Conservation (phyloP, 2,888 invertebrate species). For the Eucera pruinosa region DNA sequence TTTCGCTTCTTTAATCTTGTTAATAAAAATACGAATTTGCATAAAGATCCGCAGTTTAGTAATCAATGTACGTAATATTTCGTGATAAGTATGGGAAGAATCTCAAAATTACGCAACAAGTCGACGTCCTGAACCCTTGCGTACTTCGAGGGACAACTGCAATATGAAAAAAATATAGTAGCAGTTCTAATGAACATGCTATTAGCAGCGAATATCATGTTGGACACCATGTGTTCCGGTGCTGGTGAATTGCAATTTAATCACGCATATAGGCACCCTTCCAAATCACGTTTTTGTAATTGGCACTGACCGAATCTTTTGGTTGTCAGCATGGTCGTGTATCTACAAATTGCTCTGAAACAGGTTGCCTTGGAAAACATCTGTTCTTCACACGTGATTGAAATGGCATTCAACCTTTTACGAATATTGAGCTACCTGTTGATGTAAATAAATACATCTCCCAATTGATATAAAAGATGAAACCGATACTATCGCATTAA, state of each 20-base stretch:
- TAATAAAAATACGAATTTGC: no score
- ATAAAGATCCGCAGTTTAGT: no score
- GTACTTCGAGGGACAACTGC: no score
- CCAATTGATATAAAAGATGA: background rate
- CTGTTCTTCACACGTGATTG: slow-evolving; percentile 15
- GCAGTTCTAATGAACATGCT: background rate
- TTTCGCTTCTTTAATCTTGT: no score
- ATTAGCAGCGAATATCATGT: background rate
- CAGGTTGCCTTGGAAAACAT: slow-evolving; percentile 41
- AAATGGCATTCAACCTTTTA: background rate
- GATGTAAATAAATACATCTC: background rate
- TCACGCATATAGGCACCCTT: slow-evolving; percentile 26
- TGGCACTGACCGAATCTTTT: slow-evolving; percentile 37
- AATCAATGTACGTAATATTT: no score
- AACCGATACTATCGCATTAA: background rate
- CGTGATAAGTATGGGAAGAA: no score
- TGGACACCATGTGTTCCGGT: background rate
- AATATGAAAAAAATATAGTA: no score
- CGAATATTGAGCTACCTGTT: slow-evolving; percentile 42
- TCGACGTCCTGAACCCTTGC: no score
- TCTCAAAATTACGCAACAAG: no score
- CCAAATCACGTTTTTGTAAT: slow-evolving; percentile 48
- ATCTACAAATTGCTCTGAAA: slow-evolving; percentile 35
- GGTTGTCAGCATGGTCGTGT: slow-evolving; percentile 41
- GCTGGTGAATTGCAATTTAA: slow-evolving; percentile 35